Percentiles rank a stretch among this genome's conserved stretches.
These are phyloP conservation scores for Euzetes globulus DNA, from an alignment of 2,888 invertebrate genomes.

Conservation along the genomic window DNA sequence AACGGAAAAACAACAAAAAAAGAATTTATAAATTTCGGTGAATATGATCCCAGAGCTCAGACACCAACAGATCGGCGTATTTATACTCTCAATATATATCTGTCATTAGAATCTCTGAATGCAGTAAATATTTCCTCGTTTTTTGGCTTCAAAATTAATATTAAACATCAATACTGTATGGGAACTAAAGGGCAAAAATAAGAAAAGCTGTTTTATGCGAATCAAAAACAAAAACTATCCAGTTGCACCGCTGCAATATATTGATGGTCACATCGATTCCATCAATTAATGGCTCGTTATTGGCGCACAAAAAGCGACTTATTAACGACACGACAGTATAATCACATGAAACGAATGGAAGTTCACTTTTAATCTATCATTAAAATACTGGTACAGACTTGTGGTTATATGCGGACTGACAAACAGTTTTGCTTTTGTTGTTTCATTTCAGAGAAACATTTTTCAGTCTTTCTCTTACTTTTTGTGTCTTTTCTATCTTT, in stretches of 20 bases:
- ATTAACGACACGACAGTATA: constrained; percentile 15
- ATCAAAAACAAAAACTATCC: not conserved
- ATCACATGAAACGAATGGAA: constrained; percentile 15
- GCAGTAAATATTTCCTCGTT: constrained; percentile 23
- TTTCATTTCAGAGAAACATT: not conserved
- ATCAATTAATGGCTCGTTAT: constrained; percentile 27
- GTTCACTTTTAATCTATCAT: constrained; percentile 18
- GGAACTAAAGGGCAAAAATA: not conserved
- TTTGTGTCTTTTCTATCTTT: not conserved
- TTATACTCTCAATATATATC: not conserved
- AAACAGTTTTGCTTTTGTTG: not conserved
- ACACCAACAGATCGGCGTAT: no score
- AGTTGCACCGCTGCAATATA: not conserved
- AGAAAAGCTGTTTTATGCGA: not conserved
- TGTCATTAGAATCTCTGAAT: not conserved
- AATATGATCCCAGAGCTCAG: not conserved
- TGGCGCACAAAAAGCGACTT: constrained; percentile 1
- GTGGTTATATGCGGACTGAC: not conserved
- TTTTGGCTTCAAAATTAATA: not conserved
- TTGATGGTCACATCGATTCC: constrained; percentile 27
- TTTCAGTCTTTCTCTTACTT: not conserved
- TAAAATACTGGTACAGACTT: constrained; percentile 26
- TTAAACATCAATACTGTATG: constrained; percentile 3
- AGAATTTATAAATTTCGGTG: not conserved
- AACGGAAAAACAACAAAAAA: not conserved